These are phyloP conservation scores for Gadopsis bispinosus DNA, from an alignment of 2,797 vertebrate species.

Conservation along the genomic window DNA sequence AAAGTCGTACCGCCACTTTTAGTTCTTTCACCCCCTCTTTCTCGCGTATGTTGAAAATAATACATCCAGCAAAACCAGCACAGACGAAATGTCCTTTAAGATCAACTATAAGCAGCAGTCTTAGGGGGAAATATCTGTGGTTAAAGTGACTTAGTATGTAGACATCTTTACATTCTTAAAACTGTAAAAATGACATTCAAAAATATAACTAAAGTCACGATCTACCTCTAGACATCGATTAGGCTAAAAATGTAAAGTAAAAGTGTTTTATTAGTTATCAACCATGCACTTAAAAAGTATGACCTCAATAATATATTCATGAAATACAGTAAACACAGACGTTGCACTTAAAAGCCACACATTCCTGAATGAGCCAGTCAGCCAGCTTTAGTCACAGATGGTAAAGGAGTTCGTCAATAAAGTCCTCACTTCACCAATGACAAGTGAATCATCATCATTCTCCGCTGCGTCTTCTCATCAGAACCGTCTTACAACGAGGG, in stretches of 20 bases:
- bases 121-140: not conserved
- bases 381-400: slow-evolving; percentile 17
- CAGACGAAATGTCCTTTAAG: not conserved
- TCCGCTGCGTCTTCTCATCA: slow-evolving; percentile 1
- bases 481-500: not conserved
- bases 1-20: not conserved
- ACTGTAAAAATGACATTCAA: not conserved
- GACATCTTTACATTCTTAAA: not conserved
- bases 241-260: not conserved
- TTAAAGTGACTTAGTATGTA: not conserved
- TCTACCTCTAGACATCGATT: not conserved
- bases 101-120: not conserved
- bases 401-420: slow-evolving; percentile 23
- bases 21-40: not conserved
- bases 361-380: slow-evolving; percentile 15
- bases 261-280: not conserved
- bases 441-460: slow-evolving; percentile 20
- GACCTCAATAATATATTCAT: not conserved
- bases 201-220: not conserved
- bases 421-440: slow-evolving; percentile 25
- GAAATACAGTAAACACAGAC: not conserved
- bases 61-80: not conserved
- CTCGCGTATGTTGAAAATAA: slow-evolving; percentile 9
- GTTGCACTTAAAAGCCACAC: not conserved
- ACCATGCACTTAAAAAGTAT: not conserved